phyloP scores from a whole-genome alignment of 2,888 invertebrate species.

The Ceriagrion tenellum region DNA sequence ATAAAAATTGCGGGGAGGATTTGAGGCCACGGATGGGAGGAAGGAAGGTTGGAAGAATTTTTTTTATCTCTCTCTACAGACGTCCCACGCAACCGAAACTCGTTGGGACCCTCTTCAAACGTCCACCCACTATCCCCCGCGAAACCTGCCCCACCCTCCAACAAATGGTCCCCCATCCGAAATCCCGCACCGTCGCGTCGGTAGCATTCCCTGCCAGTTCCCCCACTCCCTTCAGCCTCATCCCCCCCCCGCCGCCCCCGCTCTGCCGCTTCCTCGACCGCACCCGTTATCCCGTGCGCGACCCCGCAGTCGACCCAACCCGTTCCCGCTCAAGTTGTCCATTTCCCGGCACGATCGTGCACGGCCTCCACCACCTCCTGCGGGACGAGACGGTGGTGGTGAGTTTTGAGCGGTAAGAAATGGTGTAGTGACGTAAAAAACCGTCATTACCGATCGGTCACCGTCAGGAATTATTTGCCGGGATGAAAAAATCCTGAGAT shows the following conservation, averaged over 20 bases:
- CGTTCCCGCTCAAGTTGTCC: neutral
- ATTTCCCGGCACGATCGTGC: neutral
- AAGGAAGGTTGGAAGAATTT: neutral
- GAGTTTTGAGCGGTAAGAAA: too few species aligned
- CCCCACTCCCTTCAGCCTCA: neutral
- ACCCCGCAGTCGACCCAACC: too few species aligned
- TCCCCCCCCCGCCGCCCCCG: neutral
- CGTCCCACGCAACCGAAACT: conserved; percentile 21
- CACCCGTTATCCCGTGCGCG: too few species aligned
- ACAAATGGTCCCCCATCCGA: neutral
- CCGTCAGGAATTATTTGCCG: too few species aligned
- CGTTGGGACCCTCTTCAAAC: conserved; percentile 51
- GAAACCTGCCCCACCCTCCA: too few species aligned
- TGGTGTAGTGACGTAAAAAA: too few species aligned
- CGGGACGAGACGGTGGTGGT: neutral
- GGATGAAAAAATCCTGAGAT: too few species aligned
- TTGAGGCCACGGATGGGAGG: neutral
- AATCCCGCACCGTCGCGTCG: neutral
- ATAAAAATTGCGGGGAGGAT: too few species aligned
- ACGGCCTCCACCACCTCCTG: neutral
- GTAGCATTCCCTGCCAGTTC: neutral
- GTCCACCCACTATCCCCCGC: neutral
- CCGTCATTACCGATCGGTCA: too few species aligned
- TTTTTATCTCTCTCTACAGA: neutral
- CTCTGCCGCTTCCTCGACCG: neutral